Conservation (phyloP, 2,888 invertebrate species). For the Leucoptera coffeella region DNA sequence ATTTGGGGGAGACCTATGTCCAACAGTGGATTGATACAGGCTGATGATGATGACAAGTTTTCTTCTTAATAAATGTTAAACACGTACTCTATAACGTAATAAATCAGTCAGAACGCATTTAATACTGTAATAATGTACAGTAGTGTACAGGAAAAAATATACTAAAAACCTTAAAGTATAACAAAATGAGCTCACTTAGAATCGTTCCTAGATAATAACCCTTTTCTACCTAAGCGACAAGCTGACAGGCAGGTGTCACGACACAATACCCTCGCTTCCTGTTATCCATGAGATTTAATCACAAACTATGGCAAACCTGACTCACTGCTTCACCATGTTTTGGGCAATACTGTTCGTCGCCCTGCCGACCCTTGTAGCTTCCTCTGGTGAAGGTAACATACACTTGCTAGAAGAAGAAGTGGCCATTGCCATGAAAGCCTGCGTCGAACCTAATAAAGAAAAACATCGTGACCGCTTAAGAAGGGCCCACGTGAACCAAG, state of each 20-base stretch:
- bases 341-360: conserved; percentile 11
- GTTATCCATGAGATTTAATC: conserved; percentile 1
- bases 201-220: background rate
- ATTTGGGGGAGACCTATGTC: too few species aligned
- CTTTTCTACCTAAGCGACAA: background rate
- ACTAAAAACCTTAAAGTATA: too few species aligned
- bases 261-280: conserved; percentile 5
- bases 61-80: too few species aligned
- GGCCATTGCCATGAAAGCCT: conserved; percentile 22
- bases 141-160: too few species aligned
- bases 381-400: conserved; percentile 32
- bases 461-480: conserved; percentile 2
- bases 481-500: background rate
- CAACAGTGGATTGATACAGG: too few species aligned
- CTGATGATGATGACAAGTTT: too few species aligned
- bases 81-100: too few species aligned
- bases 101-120: too few species aligned
- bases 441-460: conserved; percentile 11
- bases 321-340: conserved; percentile 12
- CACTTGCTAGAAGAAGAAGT: conserved; percentile 34
- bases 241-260: conserved; percentile 1
- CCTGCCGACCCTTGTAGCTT: conserved; percentile 14
- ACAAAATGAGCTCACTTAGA: too few species aligned
- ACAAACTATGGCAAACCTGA: conserved; percentile 2
- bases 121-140: too few species aligned